Evolutionary conservation across 2,113 vertebrate genomes (phyloP).

Genomic region (Epinephelus cyanopodus): DNA sequence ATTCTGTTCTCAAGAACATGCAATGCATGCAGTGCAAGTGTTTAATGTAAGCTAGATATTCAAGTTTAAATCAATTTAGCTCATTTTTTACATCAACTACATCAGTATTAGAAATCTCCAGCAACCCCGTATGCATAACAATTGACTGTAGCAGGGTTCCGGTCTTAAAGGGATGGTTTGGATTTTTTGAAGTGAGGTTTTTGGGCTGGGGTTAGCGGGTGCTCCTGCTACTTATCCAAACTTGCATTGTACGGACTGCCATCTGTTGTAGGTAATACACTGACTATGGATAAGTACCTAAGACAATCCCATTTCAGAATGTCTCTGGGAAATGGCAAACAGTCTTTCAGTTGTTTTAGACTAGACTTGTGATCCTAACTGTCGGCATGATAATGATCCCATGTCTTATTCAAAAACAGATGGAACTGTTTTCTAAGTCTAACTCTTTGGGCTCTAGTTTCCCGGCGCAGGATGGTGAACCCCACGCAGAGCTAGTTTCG

Average conservation of each 20-base stretch:
- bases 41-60: not conserved
- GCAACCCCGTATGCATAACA: not conserved
- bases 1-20: constrained; percentile 4
- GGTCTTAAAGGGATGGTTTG: no score
- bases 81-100: not conserved
- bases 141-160: not conserved
- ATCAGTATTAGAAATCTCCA: not conserved
- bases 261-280: no score
- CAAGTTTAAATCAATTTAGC: not conserved
- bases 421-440: not conserved
- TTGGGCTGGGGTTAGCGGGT: no score
- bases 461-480: no score
- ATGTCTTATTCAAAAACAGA: not conserved
- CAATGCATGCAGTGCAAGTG: constrained; percentile 11
- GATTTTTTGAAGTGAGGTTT: no score
- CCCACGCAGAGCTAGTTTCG: no score
- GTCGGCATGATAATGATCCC: not conserved
- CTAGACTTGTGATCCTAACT: not conserved
- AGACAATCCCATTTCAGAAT: no score
- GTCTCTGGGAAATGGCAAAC: not conserved
- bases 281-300: no score
- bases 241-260: no score
- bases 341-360: not conserved
- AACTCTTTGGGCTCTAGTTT: no score
- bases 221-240: no score